A percentile compares a stretch with the other conserved stretches of the same genome.
Evolutionary conservation across 2,888 invertebrate genomes (phyloP).

Genomic region (Cerastoderma edule): DNA sequence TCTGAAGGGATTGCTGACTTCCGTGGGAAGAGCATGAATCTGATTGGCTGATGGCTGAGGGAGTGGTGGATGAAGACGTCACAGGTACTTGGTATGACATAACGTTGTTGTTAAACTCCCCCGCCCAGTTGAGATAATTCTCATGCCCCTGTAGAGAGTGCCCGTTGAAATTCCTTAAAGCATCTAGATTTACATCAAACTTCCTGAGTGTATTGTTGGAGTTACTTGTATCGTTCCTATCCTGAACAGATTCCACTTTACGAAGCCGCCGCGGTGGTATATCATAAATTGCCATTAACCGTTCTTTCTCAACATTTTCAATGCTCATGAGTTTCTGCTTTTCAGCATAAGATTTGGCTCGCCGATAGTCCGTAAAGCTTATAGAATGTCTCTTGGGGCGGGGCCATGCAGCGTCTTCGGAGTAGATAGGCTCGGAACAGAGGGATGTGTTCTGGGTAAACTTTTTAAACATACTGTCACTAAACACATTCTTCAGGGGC

Average conservation of each 20-base stretch:
- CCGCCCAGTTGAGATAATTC: conserved; percentile 56
- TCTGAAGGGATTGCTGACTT: conserved; percentile 47
- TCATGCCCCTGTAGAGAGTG: conserved; percentile 41
- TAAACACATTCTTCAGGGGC: conserved; percentile 57
- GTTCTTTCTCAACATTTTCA: conserved; percentile 72
- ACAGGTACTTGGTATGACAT: conserved; percentile 62
- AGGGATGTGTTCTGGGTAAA: conserved; percentile 59
- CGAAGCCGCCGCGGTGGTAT: conserved; percentile 72
- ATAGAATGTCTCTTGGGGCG: conserved; percentile 76
- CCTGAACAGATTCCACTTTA: conserved; percentile 64
- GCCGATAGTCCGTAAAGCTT: conserved; percentile 76
- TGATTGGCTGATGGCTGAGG: conserved; percentile 36
- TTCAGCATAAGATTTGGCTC: conserved; percentile 66
- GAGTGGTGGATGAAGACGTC: conserved; percentile 27
- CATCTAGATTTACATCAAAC: conserved; percentile 52
- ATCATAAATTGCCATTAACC: conserved; percentile 76
- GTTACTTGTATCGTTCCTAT: conserved; percentile 19
- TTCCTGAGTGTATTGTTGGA: conserved; percentile 26
- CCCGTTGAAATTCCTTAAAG: conserved; percentile 34
- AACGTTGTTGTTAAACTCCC: conserved; percentile 62
- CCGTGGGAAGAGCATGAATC: conserved; percentile 48
- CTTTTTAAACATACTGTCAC: conserved; percentile 63
- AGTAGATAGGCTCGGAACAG: conserved; percentile 57
- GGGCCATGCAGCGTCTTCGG: conserved; percentile 70
- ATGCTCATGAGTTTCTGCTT: conserved; percentile 72